Evolutionary conservation across 2,113 vertebrate species (phyloP).

Genomic region (Lepidothrix coronata): DNA sequence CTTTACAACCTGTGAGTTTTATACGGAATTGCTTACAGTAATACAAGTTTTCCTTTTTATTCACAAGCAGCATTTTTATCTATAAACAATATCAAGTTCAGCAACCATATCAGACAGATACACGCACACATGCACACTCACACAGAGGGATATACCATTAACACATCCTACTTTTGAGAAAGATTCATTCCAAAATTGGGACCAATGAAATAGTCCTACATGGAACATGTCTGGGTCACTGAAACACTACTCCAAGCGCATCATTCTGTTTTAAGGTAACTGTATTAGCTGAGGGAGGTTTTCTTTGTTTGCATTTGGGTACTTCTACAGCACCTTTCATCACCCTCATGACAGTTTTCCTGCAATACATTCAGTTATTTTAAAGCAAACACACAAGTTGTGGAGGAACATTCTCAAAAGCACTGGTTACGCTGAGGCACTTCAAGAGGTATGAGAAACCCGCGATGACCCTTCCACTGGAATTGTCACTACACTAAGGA

Average conservation of each 20-base stretch:
- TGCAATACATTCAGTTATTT: neutral
- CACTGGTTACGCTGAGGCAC: neutral
- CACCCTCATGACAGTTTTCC: neutral
- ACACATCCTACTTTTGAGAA: neutral
- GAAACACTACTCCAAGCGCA: neutral
- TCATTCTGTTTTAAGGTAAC: neutral
- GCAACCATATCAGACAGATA: neutral
- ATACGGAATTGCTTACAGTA: neutral
- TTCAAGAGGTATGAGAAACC: neutral
- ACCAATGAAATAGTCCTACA: neutral
- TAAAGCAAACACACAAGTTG: neutral
- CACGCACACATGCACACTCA: neutral
- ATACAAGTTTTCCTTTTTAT: neutral
- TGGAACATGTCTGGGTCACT: neutral
- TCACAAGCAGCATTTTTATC: neutral
- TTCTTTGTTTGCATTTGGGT: neutral
- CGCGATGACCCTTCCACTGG: neutral
- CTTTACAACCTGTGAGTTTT: neutral
- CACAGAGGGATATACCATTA: rapidly evolving
- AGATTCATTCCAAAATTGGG: neutral
- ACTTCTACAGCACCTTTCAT: neutral
- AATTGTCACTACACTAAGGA: neutral
- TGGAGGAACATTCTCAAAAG: neutral
- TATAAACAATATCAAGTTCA: neutral
- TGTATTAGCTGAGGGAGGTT: neutral